These are phyloP conservation scores for Amblyraja radiata DNA, from an alignment of 2,797 vertebrate species.

Conservation along the genomic window DNA sequence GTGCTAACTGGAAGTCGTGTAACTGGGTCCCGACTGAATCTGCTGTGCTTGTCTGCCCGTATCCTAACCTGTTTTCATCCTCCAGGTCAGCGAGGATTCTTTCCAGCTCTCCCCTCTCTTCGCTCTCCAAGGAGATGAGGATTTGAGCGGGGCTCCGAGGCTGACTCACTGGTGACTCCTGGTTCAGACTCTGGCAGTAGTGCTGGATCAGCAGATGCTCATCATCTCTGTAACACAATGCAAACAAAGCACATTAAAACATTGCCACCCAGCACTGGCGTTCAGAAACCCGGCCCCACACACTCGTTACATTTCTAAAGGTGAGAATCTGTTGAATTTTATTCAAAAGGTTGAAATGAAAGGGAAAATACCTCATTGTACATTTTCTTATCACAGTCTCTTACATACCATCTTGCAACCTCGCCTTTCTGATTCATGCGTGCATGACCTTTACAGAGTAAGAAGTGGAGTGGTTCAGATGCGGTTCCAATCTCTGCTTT, in stretches of 20 bases:
- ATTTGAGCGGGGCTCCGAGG: conserved; percentile 97
- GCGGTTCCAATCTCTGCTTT: no score
- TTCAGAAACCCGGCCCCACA: background rate
- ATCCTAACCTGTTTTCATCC: conserved; percentile 87
- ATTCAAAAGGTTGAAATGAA: background rate
- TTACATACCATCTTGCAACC: background rate
- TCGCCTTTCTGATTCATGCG: background rate
- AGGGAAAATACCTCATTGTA: background rate
- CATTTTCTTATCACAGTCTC: background rate
- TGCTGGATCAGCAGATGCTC: conserved; percentile 99
- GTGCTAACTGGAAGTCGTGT: background rate
- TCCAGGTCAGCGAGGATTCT: conserved; percentile 91
- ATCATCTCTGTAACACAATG: conserved; percentile 80
- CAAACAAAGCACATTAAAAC: background rate
- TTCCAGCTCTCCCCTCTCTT: conserved; percentile 96
- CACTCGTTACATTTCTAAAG: background rate
- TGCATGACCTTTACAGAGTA: background rate
- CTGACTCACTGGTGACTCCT: conserved; percentile 95
- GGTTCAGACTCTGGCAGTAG: conserved; percentile 99
- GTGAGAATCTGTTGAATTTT: background rate
- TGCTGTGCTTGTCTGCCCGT: background rate
- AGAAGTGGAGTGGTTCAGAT: background rate
- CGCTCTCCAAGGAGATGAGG: conserved; percentile 95
- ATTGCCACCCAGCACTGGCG: background rate
- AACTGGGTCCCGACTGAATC: background rate